Evolutionary conservation across 2,888 invertebrate genomes (phyloP), one percentile per base, ranked within the genome.

Genomic region (Cephus runcator): DNA sequence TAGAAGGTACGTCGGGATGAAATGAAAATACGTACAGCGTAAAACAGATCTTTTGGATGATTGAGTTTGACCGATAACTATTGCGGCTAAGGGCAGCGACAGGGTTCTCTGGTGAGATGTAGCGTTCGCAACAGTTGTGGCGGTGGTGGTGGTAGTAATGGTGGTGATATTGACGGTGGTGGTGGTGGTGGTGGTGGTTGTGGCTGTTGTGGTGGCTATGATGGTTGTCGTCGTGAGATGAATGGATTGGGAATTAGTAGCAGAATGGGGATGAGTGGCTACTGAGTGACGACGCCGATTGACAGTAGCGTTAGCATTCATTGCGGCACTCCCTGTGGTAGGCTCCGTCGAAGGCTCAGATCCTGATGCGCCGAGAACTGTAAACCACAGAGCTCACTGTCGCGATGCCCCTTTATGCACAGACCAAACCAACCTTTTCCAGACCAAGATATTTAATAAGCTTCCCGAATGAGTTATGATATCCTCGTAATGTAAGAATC

Each of bases 31-130:
- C 91, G 91, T 91, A 91, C 91, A 91, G 90, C 91, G 90, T 90
- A 91, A 88, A 88, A 91, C 88, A 80, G 91, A 88, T 91, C 91
- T 89, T 90, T 91, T 91, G 85, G 91, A 91, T 90, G 91, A 88
- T 91, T 91, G 91, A 87, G 88, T 88, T 90, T 91, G 91, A 91
- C 87, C 90, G 91, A 90, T 90, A 90, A 88, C 89, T 87, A 89
- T 94, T 79, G 94, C 94, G 11, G 94, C 93, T 83, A 95, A 91
- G 81, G 95, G 95, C 89, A 95, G 94, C 87, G 95, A 95, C 89
- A 95, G 93, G 82, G 95, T 95, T 90, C 95, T 93, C 91, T 94
- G 95, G 92, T 95, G 95, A 88, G 91, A 90, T 88, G 90, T 90
- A 88, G 90, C 88, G 85, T 89, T 86, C 87, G 85, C 88, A 83